These are phyloP conservation scores for Bujurquina vittata DNA, from an alignment of 2,113 vertebrate genomes.

Conservation along the genomic window DNA sequence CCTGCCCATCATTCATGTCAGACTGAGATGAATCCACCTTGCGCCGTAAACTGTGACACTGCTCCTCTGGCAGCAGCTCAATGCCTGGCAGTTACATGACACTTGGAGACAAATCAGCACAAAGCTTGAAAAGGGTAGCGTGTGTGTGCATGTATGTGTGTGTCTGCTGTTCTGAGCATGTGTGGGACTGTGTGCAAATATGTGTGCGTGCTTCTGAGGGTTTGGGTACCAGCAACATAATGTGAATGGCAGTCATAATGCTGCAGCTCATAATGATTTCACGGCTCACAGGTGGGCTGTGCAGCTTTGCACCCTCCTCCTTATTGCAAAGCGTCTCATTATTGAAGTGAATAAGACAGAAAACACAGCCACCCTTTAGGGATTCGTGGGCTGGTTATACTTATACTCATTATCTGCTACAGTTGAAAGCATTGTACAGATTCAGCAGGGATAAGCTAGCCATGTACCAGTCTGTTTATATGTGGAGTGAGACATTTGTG, in stretches of 20 bases:
- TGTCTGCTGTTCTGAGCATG: slow-evolving; percentile 6
- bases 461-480: background rate
- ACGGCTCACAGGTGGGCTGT: slow-evolving; percentile 37
- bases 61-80: background rate
- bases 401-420: slow-evolving; percentile 28
- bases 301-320: background rate
- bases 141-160: background rate
- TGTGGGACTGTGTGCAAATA: background rate
- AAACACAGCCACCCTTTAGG: slow-evolving; percentile 17
- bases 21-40: background rate
- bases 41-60: background rate
- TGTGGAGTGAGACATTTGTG: background rate
- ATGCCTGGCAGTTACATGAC: background rate
- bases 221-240: background rate
- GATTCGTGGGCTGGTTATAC: slow-evolving; percentile 7
- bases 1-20: background rate
- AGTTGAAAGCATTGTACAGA: background rate
- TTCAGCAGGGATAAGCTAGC: slow-evolving; percentile 11
- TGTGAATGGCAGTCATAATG: slow-evolving; percentile 11
- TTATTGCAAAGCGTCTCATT: background rate
- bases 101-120: slow-evolving; percentile 8
- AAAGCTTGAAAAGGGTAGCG: background rate
- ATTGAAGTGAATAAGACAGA: slow-evolving; percentile 20
- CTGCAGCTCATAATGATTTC: slow-evolving; percentile 30
- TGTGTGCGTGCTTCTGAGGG: slow-evolving; percentile 1